Base-by-base conservation (phyloP, 2,888 invertebrate species). In the Caenorhabditis afra region DNA sequence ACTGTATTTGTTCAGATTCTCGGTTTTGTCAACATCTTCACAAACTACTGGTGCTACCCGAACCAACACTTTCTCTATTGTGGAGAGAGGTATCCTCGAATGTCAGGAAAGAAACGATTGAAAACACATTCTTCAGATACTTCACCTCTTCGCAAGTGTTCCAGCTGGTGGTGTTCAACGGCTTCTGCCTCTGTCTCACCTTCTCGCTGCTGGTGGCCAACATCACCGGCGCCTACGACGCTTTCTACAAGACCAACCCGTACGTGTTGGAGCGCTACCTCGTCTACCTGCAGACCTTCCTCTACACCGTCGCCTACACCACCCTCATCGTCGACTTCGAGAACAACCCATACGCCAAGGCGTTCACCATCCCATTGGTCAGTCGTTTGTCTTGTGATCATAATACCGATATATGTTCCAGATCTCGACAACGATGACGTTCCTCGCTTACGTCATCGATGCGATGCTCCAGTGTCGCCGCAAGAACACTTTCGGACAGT, bases 161-260 rank as follows among this genome's bases (percentile, higher is more conserved):
- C 70, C 82, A 83, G 45, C 74, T 84, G 35, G 75, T 86, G 29
- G 87, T 87, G 53, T 82, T 87, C 47, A 85, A 86, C 65, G 81
- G 79, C 1, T 87, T 87, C 73, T 86, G 85, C 55, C 55, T 82
- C 1, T 49, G 75, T 16, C 73, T 85, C 55, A 87, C 87, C 0
- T 47, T 76, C 10, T 39, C 84, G 2, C 50, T 87, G 22, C 73
- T 81, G n/a, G n/a, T 85, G 41, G 82, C 78, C n/a, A 82, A 80
- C 64, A 65, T 86, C 20, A 75, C 82, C 23, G 85, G 86, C 8
- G 78, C 82, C 3, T 85, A 81, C 50, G 87, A 87, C 49, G 81
- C 86, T 8, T 87, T 68, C 59, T 87, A 87, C 68, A 82, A 85
- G 39, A 87, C 73, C 57, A 87, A 87, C 65, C 86, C 85, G 47